Evolutionary conservation across 2,797 vertebrate species (phyloP).

Genomic region (Apodemus agrarius): DNA sequence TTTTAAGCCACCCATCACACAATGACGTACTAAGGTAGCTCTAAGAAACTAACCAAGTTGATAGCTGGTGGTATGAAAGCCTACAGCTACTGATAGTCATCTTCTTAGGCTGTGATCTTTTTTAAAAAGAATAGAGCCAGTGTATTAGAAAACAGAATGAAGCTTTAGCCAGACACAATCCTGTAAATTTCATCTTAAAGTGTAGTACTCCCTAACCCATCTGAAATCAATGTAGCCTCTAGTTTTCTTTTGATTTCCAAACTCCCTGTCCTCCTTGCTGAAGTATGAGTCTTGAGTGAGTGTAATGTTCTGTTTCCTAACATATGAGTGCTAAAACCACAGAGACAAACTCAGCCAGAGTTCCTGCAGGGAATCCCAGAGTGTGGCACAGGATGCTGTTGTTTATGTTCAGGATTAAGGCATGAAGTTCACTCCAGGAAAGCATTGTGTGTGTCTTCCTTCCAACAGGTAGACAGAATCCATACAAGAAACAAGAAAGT

Average conservation of each 20-base stretch:
- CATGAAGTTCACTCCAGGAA: neutral
- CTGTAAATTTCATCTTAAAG: conserved; percentile 23
- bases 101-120: neutral
- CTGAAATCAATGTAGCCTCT: neutral
- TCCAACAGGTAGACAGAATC: neutral
- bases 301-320: conserved; percentile 31
- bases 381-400: neutral
- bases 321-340: neutral
- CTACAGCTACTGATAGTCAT: neutral
- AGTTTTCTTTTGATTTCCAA: neutral
- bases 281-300: neutral
- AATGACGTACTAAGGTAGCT: conserved; percentile 18
- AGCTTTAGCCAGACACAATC: neutral
- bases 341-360: neutral
- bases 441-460: neutral
- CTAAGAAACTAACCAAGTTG: neutral
- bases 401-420: neutral
- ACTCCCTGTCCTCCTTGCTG: neutral
- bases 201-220: neutral
- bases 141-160: neutral
- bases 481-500: neutral
- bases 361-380: neutral
- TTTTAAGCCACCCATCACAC: neutral
- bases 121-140: neutral
- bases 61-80: neutral